Evolutionary conservation across 2,888 invertebrate species (phyloP).

Genomic region (Trachelus tabidus): DNA sequence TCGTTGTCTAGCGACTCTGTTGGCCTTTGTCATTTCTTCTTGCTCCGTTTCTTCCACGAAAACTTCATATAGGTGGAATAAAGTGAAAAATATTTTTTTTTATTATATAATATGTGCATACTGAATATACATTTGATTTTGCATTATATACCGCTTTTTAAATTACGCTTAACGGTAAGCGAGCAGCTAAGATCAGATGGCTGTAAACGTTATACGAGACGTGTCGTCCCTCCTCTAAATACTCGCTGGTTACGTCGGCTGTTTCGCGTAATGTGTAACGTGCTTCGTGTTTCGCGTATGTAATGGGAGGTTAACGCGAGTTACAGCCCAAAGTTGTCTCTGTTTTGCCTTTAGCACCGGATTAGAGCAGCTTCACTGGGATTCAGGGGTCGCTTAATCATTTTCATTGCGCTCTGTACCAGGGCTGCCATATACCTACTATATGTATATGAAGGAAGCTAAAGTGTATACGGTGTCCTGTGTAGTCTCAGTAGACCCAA

Average conservation of each 20-base stretch:
- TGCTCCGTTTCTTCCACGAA: neutral
- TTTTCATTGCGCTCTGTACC: conserved; percentile 48
- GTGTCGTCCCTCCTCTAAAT: neutral
- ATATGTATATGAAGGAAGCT: neutral
- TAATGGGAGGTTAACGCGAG: conserved; percentile 46
- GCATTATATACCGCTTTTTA: too few species aligned
- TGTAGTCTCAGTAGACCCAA: conserved; percentile 13
- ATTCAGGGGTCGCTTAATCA: conserved; percentile 59
- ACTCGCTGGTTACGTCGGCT: neutral
- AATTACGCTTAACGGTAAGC: neutral
- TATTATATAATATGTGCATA: too few species aligned
- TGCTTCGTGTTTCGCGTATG: conserved; percentile 35
- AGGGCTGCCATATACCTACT: neutral
- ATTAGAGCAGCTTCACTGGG: conserved; percentile 59
- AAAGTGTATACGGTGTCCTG: conserved; percentile 29
- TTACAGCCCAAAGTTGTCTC: conserved; percentile 47
- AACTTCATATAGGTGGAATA: too few species aligned
- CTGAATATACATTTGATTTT: too few species aligned
- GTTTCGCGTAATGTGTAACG: conserved; percentile 3
- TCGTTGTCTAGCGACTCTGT: neutral
- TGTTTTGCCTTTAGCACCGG: conserved; percentile 60
- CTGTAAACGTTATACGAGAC: neutral
- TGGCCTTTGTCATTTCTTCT: neutral
- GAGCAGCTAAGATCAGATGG: neutral
- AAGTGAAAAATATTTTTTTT: too few species aligned